Evolutionary conservation across 2,888 invertebrate genomes (phyloP).

Genomic region (Polymixis lichenea): DNA sequence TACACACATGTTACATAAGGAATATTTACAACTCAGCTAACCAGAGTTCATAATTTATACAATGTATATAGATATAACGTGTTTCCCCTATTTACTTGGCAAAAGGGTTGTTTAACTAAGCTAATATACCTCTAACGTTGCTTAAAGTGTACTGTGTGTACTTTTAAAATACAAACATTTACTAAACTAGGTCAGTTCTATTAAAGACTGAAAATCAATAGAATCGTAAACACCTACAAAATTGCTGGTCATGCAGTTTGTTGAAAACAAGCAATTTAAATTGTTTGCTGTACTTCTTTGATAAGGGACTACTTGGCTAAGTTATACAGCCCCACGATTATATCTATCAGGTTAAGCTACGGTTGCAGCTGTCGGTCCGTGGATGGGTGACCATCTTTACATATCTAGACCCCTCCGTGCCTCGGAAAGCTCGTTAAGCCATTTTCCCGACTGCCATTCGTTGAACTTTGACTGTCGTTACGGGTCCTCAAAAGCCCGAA

Average conservation of each 20-base stretch:
- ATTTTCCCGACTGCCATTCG: too few relatives aligned
- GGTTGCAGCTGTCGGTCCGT: too few relatives aligned
- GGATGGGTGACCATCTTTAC: too few relatives aligned
- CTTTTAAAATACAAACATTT: constrained; percentile 42
- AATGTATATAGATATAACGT: constrained; percentile 16
- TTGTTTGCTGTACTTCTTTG: constrained; percentile 5
- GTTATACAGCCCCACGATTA: too few relatives aligned
- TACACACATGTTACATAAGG: constrained; percentile 3
- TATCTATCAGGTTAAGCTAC: too few relatives aligned
- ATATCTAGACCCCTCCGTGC: too few relatives aligned
- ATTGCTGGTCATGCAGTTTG: constrained; percentile 31
- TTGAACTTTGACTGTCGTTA: too few relatives aligned
- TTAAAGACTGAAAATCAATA: constrained; percentile 49
- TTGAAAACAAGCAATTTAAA: constrained; percentile 18
- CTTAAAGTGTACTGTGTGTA: constrained; percentile 43
- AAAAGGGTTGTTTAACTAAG: constrained; percentile 38
- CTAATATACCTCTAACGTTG: constrained; percentile 6
- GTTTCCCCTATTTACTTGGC: constrained; percentile 32
- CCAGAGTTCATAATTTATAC: constrained; percentile 31
- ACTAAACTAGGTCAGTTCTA: constrained; percentile 37
- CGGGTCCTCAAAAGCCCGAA: too few relatives aligned
- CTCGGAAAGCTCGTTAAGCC: too few relatives aligned
- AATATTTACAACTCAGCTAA: constrained; percentile 27
- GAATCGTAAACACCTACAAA: constrained; percentile 33
- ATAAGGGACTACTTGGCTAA: too few relatives aligned